Conservation (phyloP, 2,113 vertebrate species). For the Perca fluviatilis region DNA sequence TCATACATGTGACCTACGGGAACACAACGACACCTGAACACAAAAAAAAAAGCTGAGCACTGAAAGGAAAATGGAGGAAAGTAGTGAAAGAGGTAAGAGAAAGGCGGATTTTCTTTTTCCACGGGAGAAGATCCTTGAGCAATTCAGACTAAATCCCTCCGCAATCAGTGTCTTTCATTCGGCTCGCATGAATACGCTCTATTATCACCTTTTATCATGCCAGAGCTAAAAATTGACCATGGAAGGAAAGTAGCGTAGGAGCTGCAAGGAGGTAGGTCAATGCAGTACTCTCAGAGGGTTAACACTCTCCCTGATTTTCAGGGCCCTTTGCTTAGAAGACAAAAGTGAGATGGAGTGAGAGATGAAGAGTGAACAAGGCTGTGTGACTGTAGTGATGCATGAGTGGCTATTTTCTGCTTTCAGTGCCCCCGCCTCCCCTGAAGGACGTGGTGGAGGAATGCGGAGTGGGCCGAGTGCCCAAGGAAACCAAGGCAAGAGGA, state of each 20-base stretch:
- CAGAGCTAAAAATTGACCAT: neutral
- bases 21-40: neutral
- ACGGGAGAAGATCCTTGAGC: constrained; percentile 1
- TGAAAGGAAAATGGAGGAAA: neutral
- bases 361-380: constrained; percentile 47
- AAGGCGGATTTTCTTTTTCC: neutral
- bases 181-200: neutral
- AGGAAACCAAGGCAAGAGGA: constrained; percentile 38
- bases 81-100: neutral
- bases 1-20: neutral
- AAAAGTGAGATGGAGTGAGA: constrained; percentile 57
- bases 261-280: constrained; percentile 35
- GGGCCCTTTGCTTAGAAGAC: constrained; percentile 63
- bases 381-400: constrained; percentile 69
- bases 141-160: neutral
- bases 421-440: constrained; percentile 59
- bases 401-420: constrained; percentile 74
- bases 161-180: neutral
- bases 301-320: constrained; percentile 23
- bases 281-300: constrained; percentile 32
- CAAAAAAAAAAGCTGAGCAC: neutral
- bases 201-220: constrained; percentile 2
- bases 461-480: constrained; percentile 44
- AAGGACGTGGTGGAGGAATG: constrained; percentile 66
- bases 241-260: constrained; percentile 2